Percentiles rank a stretch among this genome's conserved stretches.
These are phyloP conservation scores for Neoarius graeffei DNA, from an alignment of 2,113 vertebrate species.

Conservation along the genomic window DNA sequence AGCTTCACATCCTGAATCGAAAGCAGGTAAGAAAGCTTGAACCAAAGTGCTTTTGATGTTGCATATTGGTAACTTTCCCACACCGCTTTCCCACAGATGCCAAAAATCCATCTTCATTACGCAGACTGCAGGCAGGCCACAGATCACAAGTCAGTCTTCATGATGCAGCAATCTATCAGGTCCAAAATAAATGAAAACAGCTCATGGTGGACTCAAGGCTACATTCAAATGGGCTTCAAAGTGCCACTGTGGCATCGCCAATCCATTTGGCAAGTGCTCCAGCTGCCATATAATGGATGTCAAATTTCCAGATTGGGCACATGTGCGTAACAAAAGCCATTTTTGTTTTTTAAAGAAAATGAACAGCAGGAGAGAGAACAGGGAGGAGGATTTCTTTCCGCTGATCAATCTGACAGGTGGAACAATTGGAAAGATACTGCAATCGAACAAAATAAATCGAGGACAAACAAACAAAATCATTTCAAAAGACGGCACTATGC, in stretches of 20 bases:
- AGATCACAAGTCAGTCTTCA: conserved; percentile 39
- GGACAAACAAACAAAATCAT: not conserved
- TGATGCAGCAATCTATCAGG: conserved; percentile 37
- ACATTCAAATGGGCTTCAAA: conserved; percentile 39
- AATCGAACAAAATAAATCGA: not conserved
- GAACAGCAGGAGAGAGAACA: conserved; percentile 3
- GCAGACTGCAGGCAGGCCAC: not conserved
- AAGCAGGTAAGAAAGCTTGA: not conserved
- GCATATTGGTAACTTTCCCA: not conserved
- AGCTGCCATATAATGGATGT: conserved; percentile 36
- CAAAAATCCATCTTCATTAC: conserved; percentile 22
- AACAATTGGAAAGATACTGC: not conserved
- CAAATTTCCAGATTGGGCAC: conserved; percentile 55
- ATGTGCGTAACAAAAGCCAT: conserved; percentile 43
- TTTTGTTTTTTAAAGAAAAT: conserved; percentile 24
- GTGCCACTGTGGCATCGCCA: conserved; percentile 9
- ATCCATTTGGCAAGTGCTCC: conserved; percentile 35
- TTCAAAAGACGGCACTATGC: not conserved
- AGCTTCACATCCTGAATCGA: not conserved
- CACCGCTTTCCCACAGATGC: not conserved
- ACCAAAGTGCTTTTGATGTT: not conserved
- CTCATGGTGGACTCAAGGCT: conserved; percentile 17
- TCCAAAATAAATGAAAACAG: conserved; percentile 37
- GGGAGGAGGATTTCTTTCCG: not conserved
- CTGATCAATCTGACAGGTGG: not conserved